Percentiles rank a stretch among this genome's conserved stretches.
Evolutionary conservation across 2,888 invertebrate genomes (phyloP).

Genomic region (Ormyrus thymus): DNA sequence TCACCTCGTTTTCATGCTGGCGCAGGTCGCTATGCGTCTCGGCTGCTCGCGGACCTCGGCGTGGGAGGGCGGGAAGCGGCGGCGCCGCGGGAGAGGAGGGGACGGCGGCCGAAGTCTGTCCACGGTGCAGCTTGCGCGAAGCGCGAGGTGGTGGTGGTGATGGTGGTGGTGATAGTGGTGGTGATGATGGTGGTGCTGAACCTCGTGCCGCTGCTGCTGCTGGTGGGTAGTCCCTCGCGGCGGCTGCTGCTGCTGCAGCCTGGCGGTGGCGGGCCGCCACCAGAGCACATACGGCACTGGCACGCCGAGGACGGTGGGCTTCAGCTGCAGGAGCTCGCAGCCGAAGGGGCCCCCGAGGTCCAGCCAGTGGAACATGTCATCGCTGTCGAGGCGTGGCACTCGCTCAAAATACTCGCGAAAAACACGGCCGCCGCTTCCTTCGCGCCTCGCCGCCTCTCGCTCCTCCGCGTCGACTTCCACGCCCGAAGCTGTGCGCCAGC

Average conservation of each 20-base stretch:
- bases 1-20: conserved; percentile 56
- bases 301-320: conserved; percentile 38
- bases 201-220: conserved; percentile 25
- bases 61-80: conserved; percentile 42
- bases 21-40: conserved; percentile 12
- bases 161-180: conserved; percentile 22
- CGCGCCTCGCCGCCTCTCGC: conserved; percentile 4
- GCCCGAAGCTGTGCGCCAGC: conserved; percentile 64
- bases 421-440: conserved; percentile 34
- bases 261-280: conserved; percentile 34
- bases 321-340: conserved; percentile 27
- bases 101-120: conserved; percentile 33
- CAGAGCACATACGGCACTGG: conserved; percentile 50
- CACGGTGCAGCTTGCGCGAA: conserved; percentile 12
- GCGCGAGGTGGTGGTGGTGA: conserved; percentile 30
- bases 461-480: conserved; percentile 62
- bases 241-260: conserved; percentile 4
- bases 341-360: not conserved
- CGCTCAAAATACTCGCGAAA: not conserved
- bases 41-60: conserved; percentile 22
- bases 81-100: conserved; percentile 47
- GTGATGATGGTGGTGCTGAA: conserved; percentile 32
- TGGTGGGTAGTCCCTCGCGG: conserved; percentile 3
- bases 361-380: too few species aligned
- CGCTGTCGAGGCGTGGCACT: too few species aligned